Percentiles rank a stretch among this genome's conserved stretches.
phyloP scores from a whole-genome alignment of 2,797 vertebrate genomes.

The Myotis pilosus region DNA sequence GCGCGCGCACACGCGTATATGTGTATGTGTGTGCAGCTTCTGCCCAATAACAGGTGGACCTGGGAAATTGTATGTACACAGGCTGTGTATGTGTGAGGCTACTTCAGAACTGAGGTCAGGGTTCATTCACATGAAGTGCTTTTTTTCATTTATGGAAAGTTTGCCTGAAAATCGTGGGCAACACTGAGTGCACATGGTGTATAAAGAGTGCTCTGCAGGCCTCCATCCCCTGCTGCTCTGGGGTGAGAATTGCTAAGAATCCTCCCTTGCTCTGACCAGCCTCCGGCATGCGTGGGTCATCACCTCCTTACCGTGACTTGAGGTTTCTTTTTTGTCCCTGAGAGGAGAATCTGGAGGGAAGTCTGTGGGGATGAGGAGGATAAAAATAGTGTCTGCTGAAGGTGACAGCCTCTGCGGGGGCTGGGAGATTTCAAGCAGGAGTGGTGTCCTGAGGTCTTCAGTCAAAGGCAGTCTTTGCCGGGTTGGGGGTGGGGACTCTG shows the following conservation, averaged over 20 bases:
- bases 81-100: neutral
- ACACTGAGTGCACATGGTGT: neutral
- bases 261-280: neutral
- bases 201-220: neutral
- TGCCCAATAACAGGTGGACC: neutral
- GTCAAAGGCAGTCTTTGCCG: neutral
- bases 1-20: too few species aligned
- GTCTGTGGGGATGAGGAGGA: neutral
- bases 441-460: fast-evolving
- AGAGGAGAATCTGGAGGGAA: neutral
- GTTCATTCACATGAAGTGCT: neutral
- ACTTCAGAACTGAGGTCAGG: neutral
- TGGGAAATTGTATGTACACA: fast-evolving
- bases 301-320: neutral
- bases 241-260: neutral
- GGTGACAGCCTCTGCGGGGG: neutral
- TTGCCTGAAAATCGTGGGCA: neutral
- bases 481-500: fast-evolving
- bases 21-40: neutral
- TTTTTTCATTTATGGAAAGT: neutral
- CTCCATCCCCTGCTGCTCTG: neutral
- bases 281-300: neutral
- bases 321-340: neutral
- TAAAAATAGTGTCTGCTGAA: neutral
- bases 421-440: neutral